A percentile compares a stretch with the other conserved stretches of the same genome.
Conservation (phyloP, 1,140 invertebrate species). For the Nilaparvata lugens region DNA sequence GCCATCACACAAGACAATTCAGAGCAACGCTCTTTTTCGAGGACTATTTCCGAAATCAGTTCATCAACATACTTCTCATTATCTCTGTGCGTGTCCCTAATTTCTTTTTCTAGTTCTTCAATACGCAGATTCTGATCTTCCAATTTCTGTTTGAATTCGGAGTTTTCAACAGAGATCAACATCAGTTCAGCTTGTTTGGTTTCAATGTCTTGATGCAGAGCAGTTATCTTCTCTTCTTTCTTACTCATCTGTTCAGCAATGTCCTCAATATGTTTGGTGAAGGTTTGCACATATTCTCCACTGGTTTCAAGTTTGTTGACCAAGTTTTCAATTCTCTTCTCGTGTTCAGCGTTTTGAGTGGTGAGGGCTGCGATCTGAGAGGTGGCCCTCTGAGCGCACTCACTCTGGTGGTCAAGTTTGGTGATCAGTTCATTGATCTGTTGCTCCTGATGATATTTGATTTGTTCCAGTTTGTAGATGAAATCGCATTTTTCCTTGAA, state of each 20-base stretch:
- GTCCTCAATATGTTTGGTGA: constrained; percentile 14
- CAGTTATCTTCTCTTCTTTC: constrained; percentile 10
- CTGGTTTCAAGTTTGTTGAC: constrained; percentile 12
- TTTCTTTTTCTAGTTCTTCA: constrained; percentile 17
- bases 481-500: constrained; percentile 8
- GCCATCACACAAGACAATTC: constrained; percentile 10
- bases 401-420: constrained; percentile 10
- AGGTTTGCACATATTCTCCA: constrained; percentile 11
- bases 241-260: constrained; percentile 14
- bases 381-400: constrained; percentile 10
- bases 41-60: constrained; percentile 20
- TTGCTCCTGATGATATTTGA: constrained; percentile 2
- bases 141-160: constrained; percentile 15
- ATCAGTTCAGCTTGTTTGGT: constrained; percentile 13
- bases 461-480: constrained; percentile 4
- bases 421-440: constrained; percentile 6
- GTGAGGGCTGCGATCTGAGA: constrained; percentile 5
- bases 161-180: constrained; percentile 19
- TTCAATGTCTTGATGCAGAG: constrained; percentile 13
- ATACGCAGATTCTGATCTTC: neutral
- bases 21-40: constrained; percentile 20
- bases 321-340: constrained; percentile 4
- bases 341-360: constrained; percentile 4
- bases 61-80: constrained; percentile 21
- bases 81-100: constrained; percentile 3